A percentile compares a stretch with the other conserved stretches of the same genome.
phyloP scores from a whole-genome alignment of 2,113 vertebrate genomes.

The Anguilla rostrata region DNA sequence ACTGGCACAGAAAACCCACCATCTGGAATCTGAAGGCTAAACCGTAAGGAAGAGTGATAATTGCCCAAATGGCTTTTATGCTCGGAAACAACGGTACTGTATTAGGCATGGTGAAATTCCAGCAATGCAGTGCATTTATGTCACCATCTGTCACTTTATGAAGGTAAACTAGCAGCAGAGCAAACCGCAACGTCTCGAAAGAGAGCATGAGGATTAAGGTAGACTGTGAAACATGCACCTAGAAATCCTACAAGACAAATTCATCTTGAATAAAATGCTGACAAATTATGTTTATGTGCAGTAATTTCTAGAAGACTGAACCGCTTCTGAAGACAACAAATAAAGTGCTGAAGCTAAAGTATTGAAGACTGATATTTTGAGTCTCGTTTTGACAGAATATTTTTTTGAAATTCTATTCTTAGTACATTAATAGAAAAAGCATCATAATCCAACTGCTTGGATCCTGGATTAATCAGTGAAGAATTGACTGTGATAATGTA shows the following conservation, averaged over 20 bases:
- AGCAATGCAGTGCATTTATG: not conserved
- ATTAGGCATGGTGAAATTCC: constrained; percentile 40
- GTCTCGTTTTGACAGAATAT: not conserved
- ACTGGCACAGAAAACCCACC: constrained; percentile 66
- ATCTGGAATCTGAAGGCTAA: constrained; percentile 67
- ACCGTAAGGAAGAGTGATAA: constrained; percentile 69
- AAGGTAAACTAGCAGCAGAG: not conserved
- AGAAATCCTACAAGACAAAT: not conserved
- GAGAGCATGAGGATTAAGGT: not conserved
- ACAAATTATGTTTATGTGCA: not conserved
- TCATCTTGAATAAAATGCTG: not conserved
- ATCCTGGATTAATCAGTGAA: not conserved
- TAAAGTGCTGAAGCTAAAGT: not conserved
- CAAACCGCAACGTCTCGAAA: not conserved
- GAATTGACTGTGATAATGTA: not conserved
- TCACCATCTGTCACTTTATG: not conserved
- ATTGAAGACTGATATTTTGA: not conserved
- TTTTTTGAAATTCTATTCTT: not conserved
- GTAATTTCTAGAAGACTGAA: not conserved
- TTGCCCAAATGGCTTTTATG: constrained; percentile 50
- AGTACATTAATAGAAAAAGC: not conserved
- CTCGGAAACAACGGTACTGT: constrained; percentile 39
- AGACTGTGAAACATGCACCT: not conserved
- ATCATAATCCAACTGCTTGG: not conserved
- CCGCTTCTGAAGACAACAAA: not conserved